Conservation (phyloP, 2,113 vertebrate genomes). For the Pedetes capensis region DNA sequence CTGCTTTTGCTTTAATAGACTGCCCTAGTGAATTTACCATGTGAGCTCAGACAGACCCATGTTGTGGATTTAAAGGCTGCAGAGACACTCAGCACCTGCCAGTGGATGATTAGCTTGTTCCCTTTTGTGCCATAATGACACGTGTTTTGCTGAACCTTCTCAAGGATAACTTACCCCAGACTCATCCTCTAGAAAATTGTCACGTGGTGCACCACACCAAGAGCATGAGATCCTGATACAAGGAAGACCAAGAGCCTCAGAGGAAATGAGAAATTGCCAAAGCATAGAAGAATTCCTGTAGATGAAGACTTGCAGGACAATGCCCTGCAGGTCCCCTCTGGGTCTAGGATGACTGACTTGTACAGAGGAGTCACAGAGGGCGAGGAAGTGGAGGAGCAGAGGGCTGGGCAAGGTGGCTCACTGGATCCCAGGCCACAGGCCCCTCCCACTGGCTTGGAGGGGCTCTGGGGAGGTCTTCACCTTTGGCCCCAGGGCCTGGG, state of each 20-base stretch:
- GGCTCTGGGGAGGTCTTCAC: not conserved
- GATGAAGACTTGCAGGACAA: not conserved
- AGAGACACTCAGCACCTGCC: not conserved
- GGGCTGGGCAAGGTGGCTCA: not conserved
- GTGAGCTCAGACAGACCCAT: no score
- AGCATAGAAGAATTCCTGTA: no score
- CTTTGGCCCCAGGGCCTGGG: not conserved
- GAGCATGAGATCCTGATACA: not conserved
- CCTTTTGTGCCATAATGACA: no score
- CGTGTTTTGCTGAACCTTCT: not conserved
- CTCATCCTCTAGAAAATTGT: no score
- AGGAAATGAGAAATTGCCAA: not conserved
- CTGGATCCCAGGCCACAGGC: no score
- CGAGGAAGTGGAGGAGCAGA: not conserved
- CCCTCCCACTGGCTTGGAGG: not conserved
- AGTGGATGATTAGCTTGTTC: fast-evolving
- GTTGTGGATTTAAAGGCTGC: not conserved
- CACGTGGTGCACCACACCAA: not conserved
- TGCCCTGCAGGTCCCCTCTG: not conserved
- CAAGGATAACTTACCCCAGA: not conserved
- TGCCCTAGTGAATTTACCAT: not conserved
- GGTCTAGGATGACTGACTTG: not conserved
- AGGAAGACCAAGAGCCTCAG: not conserved
- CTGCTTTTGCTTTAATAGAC: not conserved
- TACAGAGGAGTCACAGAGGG: not conserved